These are phyloP conservation scores for Fragum fragum DNA, from an alignment of 2,888 invertebrate species.

Conservation along the genomic window DNA sequence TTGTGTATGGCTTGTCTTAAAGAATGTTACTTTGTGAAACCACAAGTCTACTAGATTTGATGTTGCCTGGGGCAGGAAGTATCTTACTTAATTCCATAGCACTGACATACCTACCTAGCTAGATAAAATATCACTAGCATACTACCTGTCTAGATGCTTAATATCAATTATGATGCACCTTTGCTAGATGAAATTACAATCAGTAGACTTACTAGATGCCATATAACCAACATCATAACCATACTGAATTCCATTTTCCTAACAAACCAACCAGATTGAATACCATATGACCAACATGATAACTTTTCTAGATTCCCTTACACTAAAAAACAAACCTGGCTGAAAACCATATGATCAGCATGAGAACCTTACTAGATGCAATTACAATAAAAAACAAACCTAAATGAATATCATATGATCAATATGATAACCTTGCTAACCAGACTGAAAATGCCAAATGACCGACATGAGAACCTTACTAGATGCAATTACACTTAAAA, in stretches of 20 bases:
- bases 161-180: conserved; percentile 99
- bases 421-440: conserved; percentile 94
- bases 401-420: conserved; percentile 92
- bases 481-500: no score
- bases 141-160: conserved; percentile 99
- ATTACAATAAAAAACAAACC: conserved; percentile 99
- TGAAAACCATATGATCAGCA: conserved; percentile 90
- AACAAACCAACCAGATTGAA: conserved; percentile 95
- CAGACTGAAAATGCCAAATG: conserved; percentile 92
- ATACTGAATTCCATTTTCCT: conserved; percentile 99
- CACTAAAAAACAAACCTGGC: conserved; percentile 99
- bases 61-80: no score
- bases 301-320: conserved; percentile 99
- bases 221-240: conserved; percentile 99
- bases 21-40: no score
- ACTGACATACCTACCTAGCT: conserved; percentile 94
- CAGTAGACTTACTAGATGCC: conserved; percentile 98
- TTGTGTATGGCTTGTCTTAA: no score
- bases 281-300: neutral
- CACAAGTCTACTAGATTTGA: no score
- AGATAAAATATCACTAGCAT: neutral
- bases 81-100: conserved; percentile 99
- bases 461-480: no score
- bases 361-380: conserved; percentile 98
- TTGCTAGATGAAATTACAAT: conserved; percentile 92